Evolutionary conservation across 2,888 invertebrate genomes (phyloP).

Genomic region (Chymomyza procnemis): DNA sequence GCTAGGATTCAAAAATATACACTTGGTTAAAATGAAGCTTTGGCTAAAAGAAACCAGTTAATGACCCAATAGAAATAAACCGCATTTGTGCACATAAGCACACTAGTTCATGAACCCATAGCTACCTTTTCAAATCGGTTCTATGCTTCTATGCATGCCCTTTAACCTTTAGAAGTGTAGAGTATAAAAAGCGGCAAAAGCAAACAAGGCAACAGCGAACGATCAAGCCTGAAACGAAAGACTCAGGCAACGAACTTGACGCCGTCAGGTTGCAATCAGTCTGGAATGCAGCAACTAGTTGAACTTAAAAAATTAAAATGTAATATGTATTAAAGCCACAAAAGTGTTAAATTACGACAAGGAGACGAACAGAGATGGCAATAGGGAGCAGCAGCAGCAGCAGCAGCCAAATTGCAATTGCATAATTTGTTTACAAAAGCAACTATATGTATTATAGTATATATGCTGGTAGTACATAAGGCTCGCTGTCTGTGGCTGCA

Average conservation of each 20-base stretch:
- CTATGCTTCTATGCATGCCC: too few species aligned
- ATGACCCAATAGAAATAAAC: too few species aligned
- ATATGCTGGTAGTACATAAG: too few species aligned
- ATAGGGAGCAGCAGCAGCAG: constrained; percentile 15
- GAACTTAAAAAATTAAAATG: constrained; percentile 40
- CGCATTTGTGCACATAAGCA: too few species aligned
- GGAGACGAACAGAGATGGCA: constrained; percentile 14
- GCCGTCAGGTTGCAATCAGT: constrained; percentile 55
- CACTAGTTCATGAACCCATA: too few species aligned
- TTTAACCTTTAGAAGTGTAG: too few species aligned
- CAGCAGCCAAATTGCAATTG: constrained; percentile 51
- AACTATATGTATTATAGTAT: constrained; percentile 36
- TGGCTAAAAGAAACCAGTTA: too few species aligned
- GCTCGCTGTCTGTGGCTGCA: constrained; percentile 31
- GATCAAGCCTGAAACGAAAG: constrained; percentile 43
- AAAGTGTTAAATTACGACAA: constrained; percentile 64
- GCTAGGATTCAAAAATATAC: too few species aligned
- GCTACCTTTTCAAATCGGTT: too few species aligned
- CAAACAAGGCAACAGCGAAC: constrained; percentile 17
- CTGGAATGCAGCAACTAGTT: constrained; percentile 54
- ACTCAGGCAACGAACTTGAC: constrained; percentile 60
- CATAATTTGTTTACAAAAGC: constrained; percentile 61
- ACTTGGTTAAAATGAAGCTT: too few species aligned
- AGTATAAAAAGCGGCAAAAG: background rate
- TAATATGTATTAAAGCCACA: constrained; percentile 49